Base-by-base conservation (phyloP, 2,797 vertebrate genomes). In the Loris lydekkerianus region DNA sequence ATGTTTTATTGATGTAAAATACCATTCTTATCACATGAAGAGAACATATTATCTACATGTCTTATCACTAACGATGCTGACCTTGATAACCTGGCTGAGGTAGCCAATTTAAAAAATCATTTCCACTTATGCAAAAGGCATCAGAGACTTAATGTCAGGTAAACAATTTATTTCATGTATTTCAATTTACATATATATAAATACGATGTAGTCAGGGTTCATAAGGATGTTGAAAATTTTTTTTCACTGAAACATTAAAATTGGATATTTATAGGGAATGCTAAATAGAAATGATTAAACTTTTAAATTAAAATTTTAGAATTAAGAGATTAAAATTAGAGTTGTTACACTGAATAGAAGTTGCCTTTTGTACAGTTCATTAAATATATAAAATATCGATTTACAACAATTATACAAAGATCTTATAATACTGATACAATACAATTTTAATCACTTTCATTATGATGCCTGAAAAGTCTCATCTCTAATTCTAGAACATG, bases 201-300 rank as follows among this genome's bases (percentile, higher is more conserved):
- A 78, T 34, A 80, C n/a, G 15, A 80, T 37, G 13, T 56, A 56
- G 31, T 56, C 49, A 58, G 11, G 49, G n/a, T 58, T 80, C n/a
- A 40, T 76, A 53, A 89, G 17, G 21, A 94, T 53, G n/a, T 87
- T 83, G 15, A 78, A 89, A 60, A 65, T 88, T 73, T 84, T 85
- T 94, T 93, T 85, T 77, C n/a, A 87, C 56, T 67, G 63, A 96
- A 93, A 94, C 31, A 75, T 23, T 85, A 67, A 58, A 87, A 72
- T 56, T 72, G 14, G 15, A 40, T 94, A 91, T 86, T 95, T 94
- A 85, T 91, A 70, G 67, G 56, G 29, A 67, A 81, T 81, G 60
- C 20, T 93, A 81, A 93, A 69, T n/a, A 95, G 27, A 84, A 95
- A 96, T 37, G 5, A 95, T 78, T n/a, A 49, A 86, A 69, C 69